Conservation (phyloP, 2,797 vertebrate genomes). For the Sebastes variabilis region DNA sequence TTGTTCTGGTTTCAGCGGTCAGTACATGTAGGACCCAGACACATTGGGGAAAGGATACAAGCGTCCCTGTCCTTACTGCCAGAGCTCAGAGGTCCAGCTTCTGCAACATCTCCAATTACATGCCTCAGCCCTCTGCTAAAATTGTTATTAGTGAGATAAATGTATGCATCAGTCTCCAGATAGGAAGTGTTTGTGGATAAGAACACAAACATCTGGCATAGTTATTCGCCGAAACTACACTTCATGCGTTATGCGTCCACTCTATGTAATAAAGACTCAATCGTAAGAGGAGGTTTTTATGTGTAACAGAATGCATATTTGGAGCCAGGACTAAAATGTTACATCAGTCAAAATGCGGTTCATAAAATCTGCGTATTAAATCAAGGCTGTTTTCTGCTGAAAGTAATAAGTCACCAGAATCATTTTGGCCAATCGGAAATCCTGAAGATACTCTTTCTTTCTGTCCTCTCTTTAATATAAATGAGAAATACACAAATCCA, state of each 20-base stretch:
- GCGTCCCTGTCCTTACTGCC: background rate
- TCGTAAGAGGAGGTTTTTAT: background rate
- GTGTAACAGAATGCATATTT: slow-evolving; percentile 4
- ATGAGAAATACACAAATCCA: background rate
- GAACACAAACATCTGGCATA: too few species aligned
- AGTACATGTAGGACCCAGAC: slow-evolving; percentile 8
- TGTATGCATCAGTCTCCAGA: background rate
- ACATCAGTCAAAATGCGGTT: background rate
- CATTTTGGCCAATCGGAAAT: background rate
- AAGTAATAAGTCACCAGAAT: background rate
- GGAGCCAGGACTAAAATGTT: background rate
- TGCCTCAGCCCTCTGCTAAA: background rate
- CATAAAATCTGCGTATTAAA: background rate
- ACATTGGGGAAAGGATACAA: background rate
- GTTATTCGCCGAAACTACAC: too few species aligned
- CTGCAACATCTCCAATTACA: background rate
- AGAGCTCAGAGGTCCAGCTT: background rate
- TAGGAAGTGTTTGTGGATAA: background rate
- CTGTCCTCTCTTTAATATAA: background rate
- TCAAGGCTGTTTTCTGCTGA: background rate
- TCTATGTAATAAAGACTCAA: slow-evolving; percentile 1
- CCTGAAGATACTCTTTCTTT: background rate
- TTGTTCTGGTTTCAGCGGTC: slow-evolving; percentile 32
- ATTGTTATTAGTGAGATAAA: background rate
- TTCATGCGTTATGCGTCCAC: background rate